Evolutionary conservation across 2,888 invertebrate species (phyloP).

Genomic region (Melolontha melolontha): DNA sequence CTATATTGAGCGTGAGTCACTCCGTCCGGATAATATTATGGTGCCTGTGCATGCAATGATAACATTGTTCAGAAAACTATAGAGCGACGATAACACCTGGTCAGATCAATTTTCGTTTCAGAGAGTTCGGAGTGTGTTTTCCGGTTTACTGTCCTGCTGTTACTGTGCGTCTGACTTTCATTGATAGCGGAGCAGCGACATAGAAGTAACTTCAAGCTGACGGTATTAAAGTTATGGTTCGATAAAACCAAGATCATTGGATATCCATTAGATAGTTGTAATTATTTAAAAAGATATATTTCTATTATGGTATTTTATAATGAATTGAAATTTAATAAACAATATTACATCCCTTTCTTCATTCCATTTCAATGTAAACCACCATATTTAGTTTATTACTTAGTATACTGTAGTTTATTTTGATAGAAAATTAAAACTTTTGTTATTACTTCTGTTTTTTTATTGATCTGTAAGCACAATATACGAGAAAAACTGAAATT

Average conservation of each 20-base stretch:
- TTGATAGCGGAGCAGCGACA: constrained; percentile 1
- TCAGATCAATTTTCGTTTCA: constrained; percentile 36
- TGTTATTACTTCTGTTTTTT: too few species aligned
- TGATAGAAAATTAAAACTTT: too few species aligned
- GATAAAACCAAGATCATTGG: background rate
- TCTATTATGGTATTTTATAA: too few species aligned
- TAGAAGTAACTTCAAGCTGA: background rate
- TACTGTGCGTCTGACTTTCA: constrained; percentile 15
- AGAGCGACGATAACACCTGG: constrained; percentile 42
- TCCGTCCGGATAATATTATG: constrained; percentile 40
- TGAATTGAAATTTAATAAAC: too few species aligned
- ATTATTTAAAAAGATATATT: background rate
- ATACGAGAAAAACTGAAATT: too few species aligned
- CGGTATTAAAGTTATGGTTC: constrained; percentile 1
- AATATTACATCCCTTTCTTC: too few species aligned
- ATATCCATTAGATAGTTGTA: background rate
- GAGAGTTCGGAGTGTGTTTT: constrained; percentile 2
- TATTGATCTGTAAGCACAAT: too few species aligned
- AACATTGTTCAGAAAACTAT: constrained; percentile 48
- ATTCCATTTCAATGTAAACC: too few species aligned
- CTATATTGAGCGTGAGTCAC: constrained; percentile 40
- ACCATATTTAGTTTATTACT: too few species aligned
- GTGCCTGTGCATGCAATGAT: constrained; percentile 49
- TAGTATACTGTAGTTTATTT: too few species aligned
- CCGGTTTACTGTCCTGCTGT: background rate